These are phyloP conservation scores for Anorthoa munda DNA, from an alignment of 2,888 invertebrate species.

Conservation along the genomic window DNA sequence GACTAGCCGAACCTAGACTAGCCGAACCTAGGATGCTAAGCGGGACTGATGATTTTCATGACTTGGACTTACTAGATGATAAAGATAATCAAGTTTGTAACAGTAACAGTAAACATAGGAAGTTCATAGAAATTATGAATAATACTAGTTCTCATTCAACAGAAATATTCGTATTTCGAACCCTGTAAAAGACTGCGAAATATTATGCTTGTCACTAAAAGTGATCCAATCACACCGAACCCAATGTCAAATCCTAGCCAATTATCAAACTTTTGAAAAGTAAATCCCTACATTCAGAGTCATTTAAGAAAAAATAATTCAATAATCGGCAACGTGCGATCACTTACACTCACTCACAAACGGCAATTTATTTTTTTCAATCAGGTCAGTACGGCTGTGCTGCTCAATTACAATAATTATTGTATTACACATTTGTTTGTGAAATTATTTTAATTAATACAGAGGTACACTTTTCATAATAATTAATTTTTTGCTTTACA, in stretches of 20 bases:
- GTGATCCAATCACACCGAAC: neutral
- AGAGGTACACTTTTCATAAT: too few species aligned
- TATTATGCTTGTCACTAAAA: neutral
- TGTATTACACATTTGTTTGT: neutral
- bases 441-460: constrained; percentile 6
- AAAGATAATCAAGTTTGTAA: too few species aligned
- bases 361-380: constrained; percentile 10
- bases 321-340: neutral
- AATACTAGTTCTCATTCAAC: too few species aligned
- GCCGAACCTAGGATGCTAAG: too few species aligned
- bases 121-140: too few species aligned
- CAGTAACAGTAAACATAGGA: too few species aligned
- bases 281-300: neutral
- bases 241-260: neutral
- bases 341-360: neutral
- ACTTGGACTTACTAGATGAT: too few species aligned
- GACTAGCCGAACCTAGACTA: too few species aligned
- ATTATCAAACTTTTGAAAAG: neutral
- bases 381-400: neutral
- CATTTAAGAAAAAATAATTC: neutral
- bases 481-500: neutral
- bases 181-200: too few species aligned
- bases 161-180: too few species aligned
- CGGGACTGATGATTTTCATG: too few species aligned
- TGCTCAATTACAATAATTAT: neutral